Conservation (phyloP, 2,113 vertebrate species). For the Mirza zaza region DNA sequence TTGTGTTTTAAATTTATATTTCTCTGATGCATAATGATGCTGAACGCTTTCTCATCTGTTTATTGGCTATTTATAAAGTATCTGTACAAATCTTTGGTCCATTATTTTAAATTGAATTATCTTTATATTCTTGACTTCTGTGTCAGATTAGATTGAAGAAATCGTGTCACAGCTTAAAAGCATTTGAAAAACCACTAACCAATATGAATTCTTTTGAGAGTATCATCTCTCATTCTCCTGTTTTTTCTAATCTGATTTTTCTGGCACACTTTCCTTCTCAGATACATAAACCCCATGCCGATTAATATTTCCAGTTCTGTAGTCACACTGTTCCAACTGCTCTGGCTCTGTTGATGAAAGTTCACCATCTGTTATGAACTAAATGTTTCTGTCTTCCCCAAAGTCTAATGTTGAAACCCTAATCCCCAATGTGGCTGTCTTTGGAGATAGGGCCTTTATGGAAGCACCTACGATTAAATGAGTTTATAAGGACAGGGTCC, state of each 20-base stretch:
- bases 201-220: background rate
- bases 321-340: background rate
- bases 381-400: background rate
- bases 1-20: background rate
- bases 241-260: background rate
- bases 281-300: background rate
- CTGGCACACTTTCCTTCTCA: background rate
- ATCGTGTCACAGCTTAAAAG: background rate
- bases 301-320: background rate
- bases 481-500: background rate
- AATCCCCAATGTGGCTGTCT: background rate
- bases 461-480: background rate
- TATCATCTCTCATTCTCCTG: background rate
- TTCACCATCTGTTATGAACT: background rate
- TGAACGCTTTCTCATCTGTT: background rate
- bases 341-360: background rate
- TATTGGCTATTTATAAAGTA: background rate
- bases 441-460: background rate
- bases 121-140: background rate
- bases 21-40: background rate
- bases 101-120: background rate
- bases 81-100: background rate
- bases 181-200: background rate
- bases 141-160: conserved; percentile 17
- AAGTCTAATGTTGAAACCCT: background rate